Base-by-base conservation (phyloP, 30 jellyfish, hydroid and myxozoan species). In the Aurelia aurita complex sp. Pacific region DNA sequence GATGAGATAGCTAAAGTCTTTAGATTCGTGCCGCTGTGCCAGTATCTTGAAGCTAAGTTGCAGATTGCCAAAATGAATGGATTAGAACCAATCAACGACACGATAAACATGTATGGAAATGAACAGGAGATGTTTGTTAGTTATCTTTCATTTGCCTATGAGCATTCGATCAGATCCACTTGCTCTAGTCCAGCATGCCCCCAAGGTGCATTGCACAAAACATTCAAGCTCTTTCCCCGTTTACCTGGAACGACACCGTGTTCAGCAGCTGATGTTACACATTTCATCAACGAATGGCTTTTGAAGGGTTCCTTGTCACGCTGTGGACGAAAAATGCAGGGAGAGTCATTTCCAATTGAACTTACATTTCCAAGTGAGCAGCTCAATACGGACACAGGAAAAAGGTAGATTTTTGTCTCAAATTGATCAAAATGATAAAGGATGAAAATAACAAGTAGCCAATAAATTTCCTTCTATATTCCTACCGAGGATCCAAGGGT, bases 11-110 rank as follows among this genome's bases (percentile, higher is more conserved):
- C 75, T 9, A 66, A n/a, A 66, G 75, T 66, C 52, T 66, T 66
- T 66, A 66, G 75, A 66, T 66, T 10, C 54, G 75, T 66, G 75
- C 75, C 75, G n/a, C 75, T 66, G 75, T 66, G 75, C 75, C 75
- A 66, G 75, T 66, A 66, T 66, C 75, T 66, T 66, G 75, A 66
- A 66, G 75, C 75, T 19, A 66, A 66, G 75, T 66, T 19, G 75
- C 75, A 66, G 4, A 66, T 66, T 10, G 75, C 75, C 75, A 66
- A 66, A 66, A 66, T 66, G 75, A 66, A 66, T 66, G 75, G 75
- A 66, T 66, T 66, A 66, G 75, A 66, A 19, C 75, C 75, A 1
- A 54, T 66, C 54, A 16, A 66, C 75, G 42, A n/a, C n/a, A n/a
- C 36, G 16, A 64, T 64, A 64, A 64, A 64, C 74, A 64, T 64